Evolutionary conservation across 2,888 invertebrate species (phyloP).

Genomic region (Brachylomia viminalis): DNA sequence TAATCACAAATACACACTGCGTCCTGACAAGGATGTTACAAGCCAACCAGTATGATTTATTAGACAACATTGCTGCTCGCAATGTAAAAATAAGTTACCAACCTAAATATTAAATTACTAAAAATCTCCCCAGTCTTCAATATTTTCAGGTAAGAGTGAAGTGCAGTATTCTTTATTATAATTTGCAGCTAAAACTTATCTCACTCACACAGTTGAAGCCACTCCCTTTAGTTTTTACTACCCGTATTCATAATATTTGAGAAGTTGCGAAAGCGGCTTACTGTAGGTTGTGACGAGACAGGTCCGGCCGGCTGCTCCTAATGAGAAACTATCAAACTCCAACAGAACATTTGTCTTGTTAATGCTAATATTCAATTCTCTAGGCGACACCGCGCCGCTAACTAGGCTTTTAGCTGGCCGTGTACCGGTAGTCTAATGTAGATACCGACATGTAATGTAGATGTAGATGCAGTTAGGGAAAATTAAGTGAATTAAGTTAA

Average conservation of each 20-base stretch:
- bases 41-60: slow-evolving; percentile 37
- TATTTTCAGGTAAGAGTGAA: background rate
- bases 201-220: slow-evolving; percentile 17
- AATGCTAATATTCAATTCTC: slow-evolving; percentile 86
- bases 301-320: slow-evolving; percentile 75
- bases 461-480: background rate
- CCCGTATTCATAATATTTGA: slow-evolving; percentile 65
- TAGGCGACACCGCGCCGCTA: slow-evolving; percentile 66
- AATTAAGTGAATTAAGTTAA: slow-evolving; percentile 20
- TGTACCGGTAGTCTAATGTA: slow-evolving; percentile 53
- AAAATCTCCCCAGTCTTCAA: background rate
- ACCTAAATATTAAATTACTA: background rate
- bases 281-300: slow-evolving; percentile 68
- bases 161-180: background rate
- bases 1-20: slow-evolving; percentile 70
- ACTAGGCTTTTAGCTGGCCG: slow-evolving; percentile 72
- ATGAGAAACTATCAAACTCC: slow-evolving; percentile 87
- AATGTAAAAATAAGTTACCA: background rate
- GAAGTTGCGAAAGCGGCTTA: slow-evolving; percentile 77
- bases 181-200: slow-evolving; percentile 27
- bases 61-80: background rate
- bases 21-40: slow-evolving; percentile 44
- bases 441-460: slow-evolving; percentile 6
- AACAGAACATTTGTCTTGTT: slow-evolving; percentile 85
- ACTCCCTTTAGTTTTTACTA: slow-evolving; percentile 47